Evolutionary conservation across 1,140 invertebrate species (phyloP).

Genomic region (Drosophila leontia): DNA sequence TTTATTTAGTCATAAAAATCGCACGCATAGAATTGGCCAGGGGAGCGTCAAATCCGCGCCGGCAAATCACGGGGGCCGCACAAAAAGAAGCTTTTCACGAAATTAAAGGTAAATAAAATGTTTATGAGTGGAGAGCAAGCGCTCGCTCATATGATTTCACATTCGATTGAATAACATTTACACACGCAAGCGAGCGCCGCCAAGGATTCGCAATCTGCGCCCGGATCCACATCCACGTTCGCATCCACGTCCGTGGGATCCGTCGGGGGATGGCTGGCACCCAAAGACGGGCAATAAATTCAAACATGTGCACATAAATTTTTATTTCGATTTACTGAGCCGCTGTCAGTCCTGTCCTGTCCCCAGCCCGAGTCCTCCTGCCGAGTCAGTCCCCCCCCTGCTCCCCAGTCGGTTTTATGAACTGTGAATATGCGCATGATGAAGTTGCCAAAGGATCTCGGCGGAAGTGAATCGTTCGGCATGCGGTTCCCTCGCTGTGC

Average conservation of each 20-base stretch:
- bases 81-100: conserved; percentile 77
- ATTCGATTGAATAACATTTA: conserved; percentile 83
- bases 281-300: conserved; percentile 78
- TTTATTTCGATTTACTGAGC: conserved; percentile 79
- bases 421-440: conserved; percentile 74
- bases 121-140: conserved; percentile 76
- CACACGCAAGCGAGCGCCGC: conserved; percentile 70
- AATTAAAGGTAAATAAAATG: conserved; percentile 83
- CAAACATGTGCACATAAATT: conserved; percentile 82
- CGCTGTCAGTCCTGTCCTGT: conserved; percentile 34
- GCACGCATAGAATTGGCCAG: conserved; percentile 63
- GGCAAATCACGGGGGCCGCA: conserved; percentile 65
- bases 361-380: neutral
- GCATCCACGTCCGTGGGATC: conserved; percentile 6
- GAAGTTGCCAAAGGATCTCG: conserved; percentile 66
- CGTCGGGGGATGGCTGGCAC: conserved; percentile 4
- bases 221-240: conserved; percentile 16
- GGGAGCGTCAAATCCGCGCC: conserved; percentile 3
- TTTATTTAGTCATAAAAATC: conserved; percentile 80
- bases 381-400: neutral
- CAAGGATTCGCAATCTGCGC: conserved; percentile 37
- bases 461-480: conserved; percentile 48
- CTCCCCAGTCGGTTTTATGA: conserved; percentile 67
- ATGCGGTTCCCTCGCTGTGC: conserved; percentile 42
- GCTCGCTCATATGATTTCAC: conserved; percentile 79